A percentile compares a stretch with the other conserved stretches of the same genome.
These are phyloP conservation scores for Anthopleura sola DNA, from an alignment of 64 coral and sea anemone genomes.

Conservation along the genomic window DNA sequence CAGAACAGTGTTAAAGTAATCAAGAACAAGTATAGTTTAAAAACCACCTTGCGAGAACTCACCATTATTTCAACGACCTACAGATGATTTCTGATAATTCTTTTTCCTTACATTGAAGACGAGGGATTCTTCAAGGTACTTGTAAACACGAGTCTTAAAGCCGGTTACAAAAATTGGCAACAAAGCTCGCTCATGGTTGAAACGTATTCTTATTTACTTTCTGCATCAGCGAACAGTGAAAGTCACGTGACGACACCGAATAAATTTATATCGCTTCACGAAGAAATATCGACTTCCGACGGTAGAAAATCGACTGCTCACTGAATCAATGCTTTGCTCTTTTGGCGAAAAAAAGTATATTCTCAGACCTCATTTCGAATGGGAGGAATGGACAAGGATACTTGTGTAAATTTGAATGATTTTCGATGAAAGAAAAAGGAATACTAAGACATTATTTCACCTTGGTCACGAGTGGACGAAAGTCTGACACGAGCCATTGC, in stretches of 20 bases:
- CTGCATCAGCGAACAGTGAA: constrained; percentile 26
- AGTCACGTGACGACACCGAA: constrained; percentile 8
- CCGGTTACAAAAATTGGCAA: constrained; percentile 4
- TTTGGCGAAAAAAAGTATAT: not conserved
- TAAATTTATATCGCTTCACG: not conserved
- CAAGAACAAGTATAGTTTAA: not conserved
- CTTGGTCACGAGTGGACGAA: not conserved
- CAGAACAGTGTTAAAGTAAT: constrained; percentile 20
- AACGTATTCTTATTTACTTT: constrained; percentile 26
- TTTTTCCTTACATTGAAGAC: not conserved
- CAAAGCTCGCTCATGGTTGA: not conserved
- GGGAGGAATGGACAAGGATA: not conserved
- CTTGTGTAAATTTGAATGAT: not conserved
- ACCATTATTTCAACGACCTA: not conserved
- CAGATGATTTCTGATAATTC: not conserved
- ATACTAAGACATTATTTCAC: not conserved
- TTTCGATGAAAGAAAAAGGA: not conserved
- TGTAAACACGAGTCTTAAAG: not conserved
- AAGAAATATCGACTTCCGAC: not conserved
- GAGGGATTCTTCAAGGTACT: not conserved
- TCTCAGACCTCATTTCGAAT: not conserved
- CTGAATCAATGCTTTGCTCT: not conserved
- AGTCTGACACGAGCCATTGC: not conserved
- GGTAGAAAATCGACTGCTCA: not conserved
- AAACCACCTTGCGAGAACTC: constrained; percentile 5